Base-by-base conservation (phyloP, 2,888 invertebrate genomes). In the Timandra comae region DNA sequence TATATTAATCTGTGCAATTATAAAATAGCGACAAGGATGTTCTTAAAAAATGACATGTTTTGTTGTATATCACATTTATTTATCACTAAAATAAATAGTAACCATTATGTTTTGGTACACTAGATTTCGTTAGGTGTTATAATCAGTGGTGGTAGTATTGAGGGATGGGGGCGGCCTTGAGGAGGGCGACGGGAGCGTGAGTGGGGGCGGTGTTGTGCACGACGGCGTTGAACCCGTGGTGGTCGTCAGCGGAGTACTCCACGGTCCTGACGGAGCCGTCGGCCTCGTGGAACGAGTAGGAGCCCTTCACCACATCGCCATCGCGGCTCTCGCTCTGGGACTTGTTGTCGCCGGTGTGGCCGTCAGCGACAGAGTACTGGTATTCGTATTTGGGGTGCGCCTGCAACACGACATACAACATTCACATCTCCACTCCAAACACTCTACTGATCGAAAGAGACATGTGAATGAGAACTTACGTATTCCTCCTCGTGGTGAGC, bases 261-360 rank as follows among this genome's bases (percentile, higher is more conserved):
- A 88, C 88, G 43, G 84, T 87, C 46, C 87, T 74, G 62, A 84
- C 58, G 64, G 87, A 87, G 56, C 88, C 87, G 56, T 88, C 87
- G 29, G 88, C 84, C 56, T 88, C 87, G 43, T 81, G 78, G 51
- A 88, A 66, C 9, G 86, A 84, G 77, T 88, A 87, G 7, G 79
- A 75, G 51, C 88, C 88, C 59, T 82, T 82, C 43, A 88, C 88
- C 1, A 74, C 81, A 49, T 88, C 88, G 25, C 88, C 88, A 48
- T 87, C 87, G 44, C 82, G 76, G 39, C 58, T 52, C 59, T 88
- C 88, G 42, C 86, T 81, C 63, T 87, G 87, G 39, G 77, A 74
- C 70, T 88, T 87, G 67, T 84, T 76, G 72, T 88, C 88, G 27
- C 88, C 88, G 59, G 88, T 88, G 65, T 87, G 86, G 10, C 79